Evolutionary conservation across 2,888 invertebrate genomes (phyloP), one percentile per base, ranked within the genome.

Genomic region (Biston betularia): DNA sequence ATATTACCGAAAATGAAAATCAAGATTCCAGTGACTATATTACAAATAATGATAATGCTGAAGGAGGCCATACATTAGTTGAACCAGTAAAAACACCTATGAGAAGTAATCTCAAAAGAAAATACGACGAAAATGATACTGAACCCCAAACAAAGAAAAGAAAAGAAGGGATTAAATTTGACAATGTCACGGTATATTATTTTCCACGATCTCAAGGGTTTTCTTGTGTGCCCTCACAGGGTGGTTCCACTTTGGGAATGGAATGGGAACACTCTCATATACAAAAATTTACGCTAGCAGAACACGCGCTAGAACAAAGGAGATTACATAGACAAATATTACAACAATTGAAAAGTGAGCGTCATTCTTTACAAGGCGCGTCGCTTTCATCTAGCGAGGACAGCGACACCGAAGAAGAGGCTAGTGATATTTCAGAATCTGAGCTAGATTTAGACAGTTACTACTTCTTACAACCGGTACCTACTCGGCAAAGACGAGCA

Each of bases 211-310:
- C 98, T 62, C 98, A 98, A 94, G 98, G 98, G 24, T 98, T 98
- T 89, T 96, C 97, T 45, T 98, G 98, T 90, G 97, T 98, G 70
- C 98, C 98, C 56, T 98, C 98, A 11, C 96, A 97, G 90, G 97
- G 97, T 63, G 97, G 97, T 6, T 97, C 96, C n/a, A 99, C 99
- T 3, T 94, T 99, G 74, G 99, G 99, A 34, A 99, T 99, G 99
- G 96, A 96, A 71, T 95, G 96, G 72, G 94, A 95, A 71, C 96
- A 96, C 87, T 94, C 87, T 75, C 96, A 77, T 95, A 96, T 84
- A 94, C 96, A 80, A 95, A 96, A 96, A 64, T 98, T 98, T 88
- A 96, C 98, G 11, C 90, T 99, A 76, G 92, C 96, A 6, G 98
- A 98, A 86, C 98, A 99, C 89, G 97, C 98, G 5, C 94, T 97